Percentiles rank a stretch among this genome's conserved stretches.
phyloP scores from a whole-genome alignment of 2,797 vertebrate species.

The Mus spretus region DNA sequence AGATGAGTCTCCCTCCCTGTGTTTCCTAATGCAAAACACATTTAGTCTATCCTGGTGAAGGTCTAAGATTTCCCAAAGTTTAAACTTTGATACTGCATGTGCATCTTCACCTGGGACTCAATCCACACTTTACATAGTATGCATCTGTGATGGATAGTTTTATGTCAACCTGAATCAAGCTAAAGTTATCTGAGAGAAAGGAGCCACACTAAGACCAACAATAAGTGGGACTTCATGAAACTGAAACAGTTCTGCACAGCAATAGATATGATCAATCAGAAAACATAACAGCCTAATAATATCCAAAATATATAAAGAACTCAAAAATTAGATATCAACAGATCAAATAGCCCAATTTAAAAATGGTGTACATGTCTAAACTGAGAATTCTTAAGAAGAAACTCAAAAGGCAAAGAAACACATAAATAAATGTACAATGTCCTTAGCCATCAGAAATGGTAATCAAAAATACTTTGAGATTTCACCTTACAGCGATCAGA shows the following conservation, averaged over 20 bases:
- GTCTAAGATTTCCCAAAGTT: not conserved
- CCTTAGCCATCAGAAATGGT: no score
- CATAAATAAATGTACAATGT: not conserved
- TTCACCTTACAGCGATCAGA: not conserved
- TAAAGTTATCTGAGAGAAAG: not conserved
- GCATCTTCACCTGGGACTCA: not conserved
- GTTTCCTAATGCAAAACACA: not conserved
- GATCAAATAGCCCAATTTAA: not conserved
- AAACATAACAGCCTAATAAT: not conserved
- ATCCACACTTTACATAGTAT: no score
- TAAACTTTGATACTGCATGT: not conserved
- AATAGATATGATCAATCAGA: not conserved
- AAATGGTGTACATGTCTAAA: not conserved
- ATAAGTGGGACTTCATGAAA: not conserved
- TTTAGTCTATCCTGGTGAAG: not conserved
- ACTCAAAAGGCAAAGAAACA: not conserved
- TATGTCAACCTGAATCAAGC: not conserved
- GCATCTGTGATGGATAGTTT: not conserved
- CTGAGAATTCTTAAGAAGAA: not conserved
- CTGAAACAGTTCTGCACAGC: not conserved
- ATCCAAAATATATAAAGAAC: not conserved
- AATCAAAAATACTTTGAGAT: not conserved
- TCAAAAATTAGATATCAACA: not conserved
- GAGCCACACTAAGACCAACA: not conserved
- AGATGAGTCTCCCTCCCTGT: not conserved